Conservation (phyloP, 2,113 vertebrate genomes). For the Phaethornis superciliosus region DNA sequence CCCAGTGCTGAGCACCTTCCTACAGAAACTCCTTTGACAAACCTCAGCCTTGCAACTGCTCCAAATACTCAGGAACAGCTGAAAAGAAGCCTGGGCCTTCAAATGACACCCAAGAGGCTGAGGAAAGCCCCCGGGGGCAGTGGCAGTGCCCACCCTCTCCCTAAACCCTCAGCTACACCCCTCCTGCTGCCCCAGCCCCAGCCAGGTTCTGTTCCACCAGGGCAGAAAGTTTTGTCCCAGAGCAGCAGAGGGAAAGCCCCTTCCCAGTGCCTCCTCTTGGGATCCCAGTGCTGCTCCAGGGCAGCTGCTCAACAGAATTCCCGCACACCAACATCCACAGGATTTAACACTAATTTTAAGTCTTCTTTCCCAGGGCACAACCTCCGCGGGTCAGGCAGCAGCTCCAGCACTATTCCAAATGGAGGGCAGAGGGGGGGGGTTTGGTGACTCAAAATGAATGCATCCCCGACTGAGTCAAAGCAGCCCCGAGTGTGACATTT, state of each 20-base stretch:
- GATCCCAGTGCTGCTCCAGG: neutral
- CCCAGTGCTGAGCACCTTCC: neutral
- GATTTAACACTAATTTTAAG: neutral
- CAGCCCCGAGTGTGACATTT: neutral
- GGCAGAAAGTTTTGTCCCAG: neutral
- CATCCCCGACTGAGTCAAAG: neutral
- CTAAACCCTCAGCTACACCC: neutral
- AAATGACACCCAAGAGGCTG: neutral
- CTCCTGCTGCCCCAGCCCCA: neutral
- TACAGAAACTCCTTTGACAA: neutral
- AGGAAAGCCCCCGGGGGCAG: neutral
- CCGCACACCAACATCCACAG: rapidly evolving
- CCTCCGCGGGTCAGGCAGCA: neutral
- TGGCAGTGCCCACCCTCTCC: neutral
- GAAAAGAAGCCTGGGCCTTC: neutral
- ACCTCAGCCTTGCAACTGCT: neutral
- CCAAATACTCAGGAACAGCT: neutral
- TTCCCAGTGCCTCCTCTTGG: neutral
- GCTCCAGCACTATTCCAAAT: neutral
- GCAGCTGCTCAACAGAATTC: neutral
- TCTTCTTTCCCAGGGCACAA: rapidly evolving
- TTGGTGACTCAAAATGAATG: neutral
- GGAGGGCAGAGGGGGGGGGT: neutral
- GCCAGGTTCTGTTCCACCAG: rapidly evolving
- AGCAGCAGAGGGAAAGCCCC: rapidly evolving